Conservation (phyloP, 2,797 vertebrate species). For the Peromyscus aztecus region DNA sequence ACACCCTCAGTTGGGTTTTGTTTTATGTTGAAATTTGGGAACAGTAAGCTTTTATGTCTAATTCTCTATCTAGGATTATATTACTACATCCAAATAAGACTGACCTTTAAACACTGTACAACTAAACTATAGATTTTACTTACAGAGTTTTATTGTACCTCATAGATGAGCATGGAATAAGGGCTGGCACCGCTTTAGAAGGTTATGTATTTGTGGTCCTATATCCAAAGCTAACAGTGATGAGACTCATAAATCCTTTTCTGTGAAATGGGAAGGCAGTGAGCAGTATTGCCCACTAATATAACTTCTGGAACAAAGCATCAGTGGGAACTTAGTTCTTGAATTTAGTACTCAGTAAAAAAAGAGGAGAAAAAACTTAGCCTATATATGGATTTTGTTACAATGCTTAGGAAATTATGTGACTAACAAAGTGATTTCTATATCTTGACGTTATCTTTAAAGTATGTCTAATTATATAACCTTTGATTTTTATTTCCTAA, state of each 20-base stretch:
- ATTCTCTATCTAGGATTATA: constrained; percentile 18
- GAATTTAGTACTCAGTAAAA: not conserved
- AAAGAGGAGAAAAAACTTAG: not conserved
- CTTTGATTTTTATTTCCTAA: constrained; percentile 37
- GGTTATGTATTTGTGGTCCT: not conserved
- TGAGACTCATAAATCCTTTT: not conserved
- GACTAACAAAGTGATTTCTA: not conserved
- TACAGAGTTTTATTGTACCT: not conserved
- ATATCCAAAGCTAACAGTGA: constrained; percentile 63
- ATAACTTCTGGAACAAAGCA: constrained; percentile 1
- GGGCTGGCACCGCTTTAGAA: not conserved
- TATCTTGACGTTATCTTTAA: not conserved
- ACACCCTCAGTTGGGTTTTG: not conserved
- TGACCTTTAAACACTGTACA: not conserved
- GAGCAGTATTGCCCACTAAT: not conserved
- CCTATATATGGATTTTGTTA: not conserved
- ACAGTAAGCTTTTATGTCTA: not conserved
- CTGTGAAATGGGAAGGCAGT: not conserved
- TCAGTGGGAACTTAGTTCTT: not conserved
- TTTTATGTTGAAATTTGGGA: constrained; percentile 36
- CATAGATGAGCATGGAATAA: not conserved
- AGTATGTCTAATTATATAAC: not conserved
- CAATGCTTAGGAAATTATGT: not conserved
- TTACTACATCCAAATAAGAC: not conserved
- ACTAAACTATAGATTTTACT: not conserved